A percentile compares a stretch with the other conserved stretches of the same genome.
phyloP scores from a whole-genome alignment of 1,140 invertebrate species.

The Drosophila lini region DNA sequence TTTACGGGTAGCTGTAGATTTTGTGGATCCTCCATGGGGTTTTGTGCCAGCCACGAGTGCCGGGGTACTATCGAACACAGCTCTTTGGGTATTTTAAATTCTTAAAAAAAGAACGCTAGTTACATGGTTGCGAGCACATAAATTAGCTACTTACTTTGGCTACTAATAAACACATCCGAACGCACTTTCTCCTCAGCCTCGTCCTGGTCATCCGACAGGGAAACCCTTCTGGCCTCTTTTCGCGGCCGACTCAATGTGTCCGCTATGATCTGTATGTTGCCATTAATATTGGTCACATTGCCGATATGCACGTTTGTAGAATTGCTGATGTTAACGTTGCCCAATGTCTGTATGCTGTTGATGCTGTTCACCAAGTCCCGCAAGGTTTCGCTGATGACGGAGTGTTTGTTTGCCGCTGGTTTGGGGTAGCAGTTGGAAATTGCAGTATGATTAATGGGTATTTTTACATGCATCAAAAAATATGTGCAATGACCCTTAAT shows the following conservation, averaged over 20 bases:
- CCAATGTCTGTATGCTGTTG: slow-evolving; percentile 77
- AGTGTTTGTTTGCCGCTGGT: slow-evolving; percentile 36
- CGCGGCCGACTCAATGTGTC: slow-evolving; percentile 24
- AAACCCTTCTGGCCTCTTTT: slow-evolving; percentile 24
- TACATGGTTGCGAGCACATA: too few species aligned
- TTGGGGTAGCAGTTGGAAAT: neutral
- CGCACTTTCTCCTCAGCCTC: slow-evolving; percentile 62
- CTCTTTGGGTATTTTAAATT: slow-evolving; percentile 77
- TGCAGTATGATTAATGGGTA: neutral
- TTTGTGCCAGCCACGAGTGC: slow-evolving; percentile 80
- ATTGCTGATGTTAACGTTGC: slow-evolving; percentile 82
- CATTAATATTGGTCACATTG: slow-evolving; percentile 84
- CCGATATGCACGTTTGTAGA: slow-evolving; percentile 84
- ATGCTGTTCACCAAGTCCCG: slow-evolving; percentile 72
- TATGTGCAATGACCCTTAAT: too few species aligned
- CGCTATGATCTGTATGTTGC: slow-evolving; percentile 83
- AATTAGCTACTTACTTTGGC: slow-evolving; percentile 44
- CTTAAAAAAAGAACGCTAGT: slow-evolving; percentile 22
- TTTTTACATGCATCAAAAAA: too few species aligned
- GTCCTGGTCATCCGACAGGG: slow-evolving; percentile 31
- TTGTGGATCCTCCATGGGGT: slow-evolving; percentile 65
- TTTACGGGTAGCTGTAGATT: slow-evolving; percentile 68
- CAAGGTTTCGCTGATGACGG: slow-evolving; percentile 56
- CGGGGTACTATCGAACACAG: slow-evolving; percentile 71
- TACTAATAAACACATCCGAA: slow-evolving; percentile 56